Percentiles rank a stretch among this genome's conserved stretches.
phyloP scores from a whole-genome alignment of 2,888 invertebrate species.

The Torymus texanus region DNA sequence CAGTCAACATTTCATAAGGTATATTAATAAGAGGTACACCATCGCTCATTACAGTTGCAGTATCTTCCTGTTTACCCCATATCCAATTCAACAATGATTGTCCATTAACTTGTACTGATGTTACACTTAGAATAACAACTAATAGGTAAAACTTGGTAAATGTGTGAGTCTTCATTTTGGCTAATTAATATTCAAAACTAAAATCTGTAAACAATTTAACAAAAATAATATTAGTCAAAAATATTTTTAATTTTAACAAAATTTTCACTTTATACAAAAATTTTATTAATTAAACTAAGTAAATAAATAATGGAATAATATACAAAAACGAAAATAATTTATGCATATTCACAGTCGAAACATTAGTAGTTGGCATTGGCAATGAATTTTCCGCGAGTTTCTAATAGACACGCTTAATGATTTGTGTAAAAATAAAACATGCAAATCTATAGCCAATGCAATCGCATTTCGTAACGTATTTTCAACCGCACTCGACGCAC shows the following conservation, averaged over 20 bases:
- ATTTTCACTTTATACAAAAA: background rate
- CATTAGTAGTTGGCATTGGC: constrained; percentile 43
- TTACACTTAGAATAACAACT: constrained; percentile 15
- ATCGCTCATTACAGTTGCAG: constrained; percentile 62
- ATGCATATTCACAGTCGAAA: background rate
- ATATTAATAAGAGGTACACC: constrained; percentile 69
- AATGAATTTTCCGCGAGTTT: constrained; percentile 38
- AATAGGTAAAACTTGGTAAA: constrained; percentile 8
- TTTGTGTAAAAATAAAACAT: constrained; percentile 49
- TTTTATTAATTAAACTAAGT: background rate
- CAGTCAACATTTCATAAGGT: constrained; percentile 71
- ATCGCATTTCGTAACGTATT: constrained; percentile 49
- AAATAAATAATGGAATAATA: too few species aligned
- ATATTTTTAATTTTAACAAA: background rate
- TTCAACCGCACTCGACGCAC: background rate
- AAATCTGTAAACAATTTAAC: constrained; percentile 1
- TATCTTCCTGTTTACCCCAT: constrained; percentile 63
- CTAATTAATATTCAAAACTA: background rate
- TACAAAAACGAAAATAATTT: too few species aligned
- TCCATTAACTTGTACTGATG: constrained; percentile 44
- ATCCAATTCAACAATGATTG: constrained; percentile 69
- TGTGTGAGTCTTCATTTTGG: constrained; percentile 24
- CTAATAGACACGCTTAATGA: background rate
- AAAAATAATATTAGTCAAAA: constrained; percentile 2
- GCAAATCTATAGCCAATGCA: constrained; percentile 1